Percentiles rank a stretch among this genome's conserved stretches.
Evolutionary conservation across 1,140 invertebrate genomes (phyloP).

Genomic region (Zaprionus davidi): DNA sequence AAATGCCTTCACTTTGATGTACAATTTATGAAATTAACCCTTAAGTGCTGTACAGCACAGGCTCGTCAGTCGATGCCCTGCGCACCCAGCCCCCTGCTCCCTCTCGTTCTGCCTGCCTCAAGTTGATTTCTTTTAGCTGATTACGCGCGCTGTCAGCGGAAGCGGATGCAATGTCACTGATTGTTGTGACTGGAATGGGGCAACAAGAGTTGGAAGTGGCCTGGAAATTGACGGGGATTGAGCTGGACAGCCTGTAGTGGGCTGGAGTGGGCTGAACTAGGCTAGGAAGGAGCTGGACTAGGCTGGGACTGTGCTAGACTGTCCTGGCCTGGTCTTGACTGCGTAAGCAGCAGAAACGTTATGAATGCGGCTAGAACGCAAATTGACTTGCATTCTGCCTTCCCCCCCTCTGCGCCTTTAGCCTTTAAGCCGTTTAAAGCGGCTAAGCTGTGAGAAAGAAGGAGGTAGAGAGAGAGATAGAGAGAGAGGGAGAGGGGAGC

Average conservation of each 20-base stretch:
- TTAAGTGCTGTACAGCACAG: constrained; percentile 62
- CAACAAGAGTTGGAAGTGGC: background rate
- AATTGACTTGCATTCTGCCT: constrained; percentile 40
- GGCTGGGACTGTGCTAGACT: background rate
- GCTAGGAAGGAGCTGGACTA: no score
- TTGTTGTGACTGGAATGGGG: constrained; percentile 51
- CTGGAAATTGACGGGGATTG: background rate
- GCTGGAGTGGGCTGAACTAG: no score
- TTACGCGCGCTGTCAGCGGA: constrained; percentile 53
- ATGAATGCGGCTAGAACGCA: constrained; percentile 26
- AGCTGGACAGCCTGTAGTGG: background rate
- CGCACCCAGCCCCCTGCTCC: background rate
- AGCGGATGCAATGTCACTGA: constrained; percentile 62
- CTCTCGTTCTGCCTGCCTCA: constrained; percentile 6
- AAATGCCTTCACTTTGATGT: constrained; percentile 76
- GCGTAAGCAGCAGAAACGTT: constrained; percentile 5
- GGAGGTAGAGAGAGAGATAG: constrained; percentile 17
- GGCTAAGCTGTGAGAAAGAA: constrained; percentile 1
- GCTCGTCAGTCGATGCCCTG: background rate
- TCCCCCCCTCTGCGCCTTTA: background rate
- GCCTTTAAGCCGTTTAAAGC: constrained; percentile 39
- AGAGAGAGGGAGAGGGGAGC: constrained; percentile 20
- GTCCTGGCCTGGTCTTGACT: background rate
- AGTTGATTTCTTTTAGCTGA: constrained; percentile 79
- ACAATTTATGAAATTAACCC: constrained; percentile 83